These are phyloP conservation scores for Nipponacmea schrenckii DNA, from an alignment of 2,888 invertebrate genomes.

Conservation along the genomic window DNA sequence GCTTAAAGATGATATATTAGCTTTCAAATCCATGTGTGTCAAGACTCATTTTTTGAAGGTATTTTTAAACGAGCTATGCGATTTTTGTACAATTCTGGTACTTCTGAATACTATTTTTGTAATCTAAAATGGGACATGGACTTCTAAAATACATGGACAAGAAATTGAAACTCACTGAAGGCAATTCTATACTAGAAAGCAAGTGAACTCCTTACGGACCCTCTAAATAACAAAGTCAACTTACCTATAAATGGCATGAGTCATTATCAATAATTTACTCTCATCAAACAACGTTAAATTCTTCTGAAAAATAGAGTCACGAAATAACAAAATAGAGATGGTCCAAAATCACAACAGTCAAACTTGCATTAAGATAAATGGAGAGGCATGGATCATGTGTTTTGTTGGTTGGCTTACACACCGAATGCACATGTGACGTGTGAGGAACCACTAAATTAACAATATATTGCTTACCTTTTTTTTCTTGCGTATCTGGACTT, in stretches of 20 bases:
- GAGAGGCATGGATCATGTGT: background rate
- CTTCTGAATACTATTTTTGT: no score
- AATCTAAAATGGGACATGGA: no score
- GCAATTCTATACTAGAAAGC: no score
- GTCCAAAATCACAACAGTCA: background rate
- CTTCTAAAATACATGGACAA: no score
- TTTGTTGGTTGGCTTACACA: background rate
- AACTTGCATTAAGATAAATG: background rate
- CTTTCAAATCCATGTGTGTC: no score
- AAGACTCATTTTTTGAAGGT: no score
- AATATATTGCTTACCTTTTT: conserved; percentile 51
- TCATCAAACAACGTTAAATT: conserved; percentile 82
- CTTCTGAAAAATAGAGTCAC: conserved; percentile 71
- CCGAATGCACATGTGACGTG: background rate
- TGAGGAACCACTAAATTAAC: no score
- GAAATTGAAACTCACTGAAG: no score
- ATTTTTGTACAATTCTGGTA: no score
- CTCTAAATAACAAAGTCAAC: background rate
- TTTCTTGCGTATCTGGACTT: conserved; percentile 86
- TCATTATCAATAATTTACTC: conserved; percentile 80
- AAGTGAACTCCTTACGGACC: no score
- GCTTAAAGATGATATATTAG: no score
- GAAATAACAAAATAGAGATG: conserved; percentile 19
- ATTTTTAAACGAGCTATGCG: no score
- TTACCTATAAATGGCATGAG: conserved; percentile 77